Evolutionary conservation across 2,888 invertebrate genomes (phyloP).

Genomic region (Malacosoma neustria): DNA sequence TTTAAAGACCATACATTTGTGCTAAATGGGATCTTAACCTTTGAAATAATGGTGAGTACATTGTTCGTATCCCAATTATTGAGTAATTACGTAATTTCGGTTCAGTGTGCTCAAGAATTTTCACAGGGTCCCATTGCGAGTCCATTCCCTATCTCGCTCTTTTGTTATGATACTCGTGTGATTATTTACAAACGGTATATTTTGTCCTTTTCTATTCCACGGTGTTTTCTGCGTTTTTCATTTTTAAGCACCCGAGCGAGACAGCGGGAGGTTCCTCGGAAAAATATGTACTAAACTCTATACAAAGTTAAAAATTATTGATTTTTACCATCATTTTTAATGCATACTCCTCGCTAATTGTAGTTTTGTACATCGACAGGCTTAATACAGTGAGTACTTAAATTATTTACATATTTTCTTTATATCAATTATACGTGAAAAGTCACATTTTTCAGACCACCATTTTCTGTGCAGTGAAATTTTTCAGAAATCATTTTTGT

Average conservation of each 20-base stretch:
- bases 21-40: conserved; percentile 16
- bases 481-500: conserved; percentile 28
- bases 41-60: conserved; percentile 23
- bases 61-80: conserved; percentile 2
- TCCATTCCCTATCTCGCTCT: conserved; percentile 49
- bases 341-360: conserved; percentile 34
- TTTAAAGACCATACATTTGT: conserved; percentile 24
- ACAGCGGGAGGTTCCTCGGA: conserved; percentile 55
- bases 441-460: conserved; percentile 9
- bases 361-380: conserved; percentile 36
- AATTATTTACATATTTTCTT: conserved; percentile 21
- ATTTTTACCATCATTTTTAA: conserved; percentile 47
- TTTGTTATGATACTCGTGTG: conserved; percentile 51
- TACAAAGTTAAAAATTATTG: conserved; percentile 68
- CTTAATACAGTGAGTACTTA: conserved; percentile 48
- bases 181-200: conserved; percentile 47
- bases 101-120: conserved; percentile 44
- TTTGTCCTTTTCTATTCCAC: conserved; percentile 58
- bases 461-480: conserved; percentile 20
- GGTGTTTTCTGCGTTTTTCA: conserved; percentile 67
- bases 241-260: conserved; percentile 60
- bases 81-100: conserved; percentile 38
- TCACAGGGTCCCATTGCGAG: conserved; percentile 10
- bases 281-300: conserved; percentile 67
- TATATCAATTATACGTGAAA: conserved; percentile 42